Evolutionary conservation across 2,113 vertebrate genomes (phyloP).

Genomic region (Euleptes europaea): DNA sequence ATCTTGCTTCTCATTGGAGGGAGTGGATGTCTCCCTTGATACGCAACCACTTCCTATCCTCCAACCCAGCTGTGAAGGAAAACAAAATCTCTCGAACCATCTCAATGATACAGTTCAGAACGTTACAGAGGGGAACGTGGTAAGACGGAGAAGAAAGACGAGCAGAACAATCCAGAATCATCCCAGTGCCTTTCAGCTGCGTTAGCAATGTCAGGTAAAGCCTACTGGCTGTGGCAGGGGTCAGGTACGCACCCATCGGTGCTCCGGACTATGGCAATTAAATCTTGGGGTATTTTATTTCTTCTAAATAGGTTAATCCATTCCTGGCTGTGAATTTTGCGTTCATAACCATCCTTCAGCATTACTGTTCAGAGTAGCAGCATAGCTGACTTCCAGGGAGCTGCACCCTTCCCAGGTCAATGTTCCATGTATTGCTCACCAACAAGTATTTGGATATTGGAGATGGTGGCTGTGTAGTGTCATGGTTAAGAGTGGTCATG

Average conservation of each 20-base stretch:
- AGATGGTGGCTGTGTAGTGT: not conserved
- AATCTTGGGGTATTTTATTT: not conserved
- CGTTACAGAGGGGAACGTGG: not conserved
- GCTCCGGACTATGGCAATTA: not conserved
- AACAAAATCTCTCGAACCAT: not conserved
- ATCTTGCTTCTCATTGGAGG: constrained; percentile 17
- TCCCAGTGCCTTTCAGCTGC: not conserved
- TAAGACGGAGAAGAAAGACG: not conserved
- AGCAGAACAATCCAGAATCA: not conserved
- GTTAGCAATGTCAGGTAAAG: constrained; percentile 21
- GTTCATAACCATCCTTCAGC: not conserved
- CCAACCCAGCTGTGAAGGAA: not conserved
- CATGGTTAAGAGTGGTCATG: no score
- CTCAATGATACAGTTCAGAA: not conserved
- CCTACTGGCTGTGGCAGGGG: not conserved
- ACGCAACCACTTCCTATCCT: not conserved
- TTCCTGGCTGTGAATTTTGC: not conserved
- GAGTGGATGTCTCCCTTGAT: not conserved
- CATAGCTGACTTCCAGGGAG: not conserved
- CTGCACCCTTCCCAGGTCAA: not conserved
- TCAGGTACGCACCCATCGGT: not conserved
- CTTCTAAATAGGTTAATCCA: not conserved
- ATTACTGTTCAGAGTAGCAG: not conserved
- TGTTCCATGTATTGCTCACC: not conserved
- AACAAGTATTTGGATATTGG: not conserved